Conservation (phyloP, 2,797 vertebrate species). For the Anas bernieri region DNA sequence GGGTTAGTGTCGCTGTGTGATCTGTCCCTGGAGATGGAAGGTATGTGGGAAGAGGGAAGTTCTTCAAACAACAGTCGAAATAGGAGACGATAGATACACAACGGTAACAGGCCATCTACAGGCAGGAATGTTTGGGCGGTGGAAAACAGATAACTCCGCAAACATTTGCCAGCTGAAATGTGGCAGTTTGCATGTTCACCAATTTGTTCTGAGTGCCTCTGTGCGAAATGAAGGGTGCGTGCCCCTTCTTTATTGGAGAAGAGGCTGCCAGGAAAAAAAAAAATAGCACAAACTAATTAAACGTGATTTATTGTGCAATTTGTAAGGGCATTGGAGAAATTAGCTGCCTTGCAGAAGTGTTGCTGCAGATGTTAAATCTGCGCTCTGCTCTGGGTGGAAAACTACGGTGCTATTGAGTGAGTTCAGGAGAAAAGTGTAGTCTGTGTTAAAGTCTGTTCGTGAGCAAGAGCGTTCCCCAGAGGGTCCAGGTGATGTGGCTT, state of each 20-base stretch:
- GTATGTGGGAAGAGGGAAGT: slow-evolving; percentile 69
- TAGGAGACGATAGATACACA: slow-evolving; percentile 42
- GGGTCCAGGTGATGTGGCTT: not conserved
- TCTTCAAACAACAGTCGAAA: slow-evolving; percentile 72
- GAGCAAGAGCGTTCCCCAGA: not conserved
- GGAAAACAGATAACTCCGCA: slow-evolving; percentile 12
- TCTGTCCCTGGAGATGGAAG: slow-evolving; percentile 69
- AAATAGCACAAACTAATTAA: slow-evolving; percentile 15
- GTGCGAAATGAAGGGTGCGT: not conserved
- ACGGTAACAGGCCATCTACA: slow-evolving; percentile 52
- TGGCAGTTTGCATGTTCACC: not conserved
- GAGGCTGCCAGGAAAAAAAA: not conserved
- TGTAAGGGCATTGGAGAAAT: slow-evolving; percentile 15
- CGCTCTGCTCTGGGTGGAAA: not conserved
- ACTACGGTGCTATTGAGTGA: not conserved
- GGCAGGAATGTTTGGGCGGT: slow-evolving; percentile 47
- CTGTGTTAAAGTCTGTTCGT: not conserved
- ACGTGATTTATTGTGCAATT: slow-evolving; percentile 42
- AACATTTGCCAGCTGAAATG: not conserved
- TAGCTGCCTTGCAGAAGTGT: slow-evolving; percentile 30
- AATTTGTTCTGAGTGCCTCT: slow-evolving; percentile 1
- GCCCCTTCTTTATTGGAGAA: not conserved
- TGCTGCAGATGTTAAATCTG: slow-evolving; percentile 18
- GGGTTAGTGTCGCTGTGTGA: slow-evolving; percentile 65
- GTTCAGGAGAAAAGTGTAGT: not conserved